Conservation (phyloP, 1,140 invertebrate species). For the Drosophila prosaltans region DNA sequence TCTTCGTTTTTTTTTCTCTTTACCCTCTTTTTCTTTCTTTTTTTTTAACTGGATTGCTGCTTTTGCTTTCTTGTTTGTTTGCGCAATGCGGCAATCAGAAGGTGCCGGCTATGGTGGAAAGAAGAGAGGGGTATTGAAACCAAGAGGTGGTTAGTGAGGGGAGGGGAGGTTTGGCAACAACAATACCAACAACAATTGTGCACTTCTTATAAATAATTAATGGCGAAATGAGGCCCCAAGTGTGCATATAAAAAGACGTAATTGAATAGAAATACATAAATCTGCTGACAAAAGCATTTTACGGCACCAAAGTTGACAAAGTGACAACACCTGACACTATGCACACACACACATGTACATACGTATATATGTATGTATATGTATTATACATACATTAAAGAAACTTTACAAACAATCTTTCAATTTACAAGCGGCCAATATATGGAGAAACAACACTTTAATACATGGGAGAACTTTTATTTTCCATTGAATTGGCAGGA, state of each 20-base stretch:
- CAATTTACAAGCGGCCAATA: not conserved
- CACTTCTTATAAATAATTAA: slow-evolving; percentile 62
- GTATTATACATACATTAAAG: not conserved
- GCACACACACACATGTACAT: not conserved
- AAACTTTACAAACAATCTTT: not conserved
- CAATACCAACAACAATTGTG: slow-evolving; percentile 43
- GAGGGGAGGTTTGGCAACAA: not conserved
- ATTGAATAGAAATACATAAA: slow-evolving; percentile 45
- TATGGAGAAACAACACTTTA: not conserved
- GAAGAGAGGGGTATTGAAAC: not conserved
- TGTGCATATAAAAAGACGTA: slow-evolving; percentile 37
- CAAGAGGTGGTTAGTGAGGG: not conserved
- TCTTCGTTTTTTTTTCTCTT: not conserved
- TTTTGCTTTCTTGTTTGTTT: slow-evolving; percentile 49
- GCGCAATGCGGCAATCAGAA: slow-evolving; percentile 56
- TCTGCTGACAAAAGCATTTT: slow-evolving; percentile 12
- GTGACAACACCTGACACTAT: slow-evolving; percentile 12
- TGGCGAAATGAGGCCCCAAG: slow-evolving; percentile 27
- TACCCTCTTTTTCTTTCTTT: not conserved
- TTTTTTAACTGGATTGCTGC: not conserved
- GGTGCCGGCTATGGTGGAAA: slow-evolving; percentile 17
- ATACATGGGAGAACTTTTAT: too few species aligned
- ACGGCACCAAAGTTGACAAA: slow-evolving; percentile 5
- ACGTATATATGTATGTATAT: too few species aligned
- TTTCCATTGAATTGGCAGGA: too few species aligned